These are phyloP conservation scores for Amiota mariae DNA, from an alignment of 2,888 invertebrate genomes.

Conservation along the genomic window DNA sequence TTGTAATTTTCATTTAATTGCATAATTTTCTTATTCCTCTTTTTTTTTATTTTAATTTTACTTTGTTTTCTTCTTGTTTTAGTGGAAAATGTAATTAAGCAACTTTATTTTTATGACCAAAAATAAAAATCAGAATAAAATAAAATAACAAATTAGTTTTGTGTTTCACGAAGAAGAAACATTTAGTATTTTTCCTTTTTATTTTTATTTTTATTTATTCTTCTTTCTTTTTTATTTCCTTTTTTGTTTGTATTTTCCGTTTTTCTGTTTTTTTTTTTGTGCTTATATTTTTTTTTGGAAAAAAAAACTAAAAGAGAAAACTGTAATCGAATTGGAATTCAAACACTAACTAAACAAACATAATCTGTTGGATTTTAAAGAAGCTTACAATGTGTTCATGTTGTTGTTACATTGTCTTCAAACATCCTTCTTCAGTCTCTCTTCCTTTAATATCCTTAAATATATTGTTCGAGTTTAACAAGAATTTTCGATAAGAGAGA, in stretches of 20 bases:
- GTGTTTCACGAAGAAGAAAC: no score
- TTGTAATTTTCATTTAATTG: constrained; percentile 31
- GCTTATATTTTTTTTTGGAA: neutral
- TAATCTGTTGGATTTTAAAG: constrained; percentile 18
- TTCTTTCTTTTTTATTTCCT: neutral
- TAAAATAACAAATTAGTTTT: no score
- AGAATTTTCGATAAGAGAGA: constrained; percentile 13
- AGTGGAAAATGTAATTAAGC: constrained; percentile 46
- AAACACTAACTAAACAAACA: constrained; percentile 19
- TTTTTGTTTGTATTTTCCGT: neutral
- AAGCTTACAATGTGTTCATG: constrained; percentile 8
- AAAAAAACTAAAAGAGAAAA: neutral
- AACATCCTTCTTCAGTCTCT: constrained; percentile 4
- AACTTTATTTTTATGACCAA: constrained; percentile 56
- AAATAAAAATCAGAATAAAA: neutral
- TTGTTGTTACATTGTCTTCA: constrained; percentile 1
- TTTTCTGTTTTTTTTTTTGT: neutral
- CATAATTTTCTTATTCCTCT: constrained; percentile 61
- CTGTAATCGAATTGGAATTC: constrained; percentile 11
- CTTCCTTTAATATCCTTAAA: neutral
- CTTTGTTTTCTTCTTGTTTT: constrained; percentile 25
- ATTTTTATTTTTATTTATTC: neutral
- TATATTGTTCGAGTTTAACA: constrained; percentile 8
- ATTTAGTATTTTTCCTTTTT: neutral
- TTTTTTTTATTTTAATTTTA: constrained; percentile 55